Evolutionary conservation across 2,113 vertebrate genomes (phyloP).

Genomic region (Vulpes vulpes): DNA sequence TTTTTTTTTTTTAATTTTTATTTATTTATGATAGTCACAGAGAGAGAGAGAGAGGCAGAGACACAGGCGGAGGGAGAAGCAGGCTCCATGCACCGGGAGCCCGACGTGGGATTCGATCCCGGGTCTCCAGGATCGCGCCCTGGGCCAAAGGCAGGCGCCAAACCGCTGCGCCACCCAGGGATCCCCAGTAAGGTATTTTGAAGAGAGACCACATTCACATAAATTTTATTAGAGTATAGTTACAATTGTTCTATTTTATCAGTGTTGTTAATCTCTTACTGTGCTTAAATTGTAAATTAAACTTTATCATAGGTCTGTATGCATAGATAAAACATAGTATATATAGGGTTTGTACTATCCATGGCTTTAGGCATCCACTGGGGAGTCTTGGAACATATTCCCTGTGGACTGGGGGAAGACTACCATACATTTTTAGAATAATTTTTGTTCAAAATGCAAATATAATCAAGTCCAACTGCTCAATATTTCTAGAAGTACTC

Average conservation of each 20-base stretch:
- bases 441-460: slow-evolving; percentile 35
- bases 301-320: background rate
- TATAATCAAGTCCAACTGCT: background rate
- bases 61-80: no score
- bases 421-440: background rate
- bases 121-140: no score
- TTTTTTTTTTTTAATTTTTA: no score
- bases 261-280: background rate
- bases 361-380: background rate
- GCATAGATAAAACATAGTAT: background rate
- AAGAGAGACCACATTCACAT: background rate
- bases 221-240: background rate
- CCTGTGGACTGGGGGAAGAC: background rate
- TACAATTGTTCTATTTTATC: background rate
- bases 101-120: no score
- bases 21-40: no score
- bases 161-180: no score
- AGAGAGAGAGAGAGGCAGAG: no score
- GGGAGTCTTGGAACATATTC: background rate
- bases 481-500: background rate
- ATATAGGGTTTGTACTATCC: background rate
- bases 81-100: no score
- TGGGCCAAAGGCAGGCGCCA: no score
- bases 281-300: background rate
- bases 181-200: background rate